Evolutionary conservation across 2,797 vertebrate genomes (phyloP).

Genomic region (Spinus olivaceus): DNA sequence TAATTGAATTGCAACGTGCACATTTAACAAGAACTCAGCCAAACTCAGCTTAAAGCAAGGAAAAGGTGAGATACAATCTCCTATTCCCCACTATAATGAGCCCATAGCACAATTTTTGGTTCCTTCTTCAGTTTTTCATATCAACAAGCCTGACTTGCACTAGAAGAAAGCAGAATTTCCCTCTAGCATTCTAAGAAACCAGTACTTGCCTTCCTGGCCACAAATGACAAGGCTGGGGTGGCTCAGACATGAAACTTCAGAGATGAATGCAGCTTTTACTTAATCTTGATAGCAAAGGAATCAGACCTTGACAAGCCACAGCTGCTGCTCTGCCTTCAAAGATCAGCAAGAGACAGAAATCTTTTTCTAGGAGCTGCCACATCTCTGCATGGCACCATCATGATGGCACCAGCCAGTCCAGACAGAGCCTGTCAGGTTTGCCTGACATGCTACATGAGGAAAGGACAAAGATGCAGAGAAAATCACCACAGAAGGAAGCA

Average conservation of each 20-base stretch:
- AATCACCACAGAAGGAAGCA: neutral
- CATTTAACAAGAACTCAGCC: neutral
- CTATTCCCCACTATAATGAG: neutral
- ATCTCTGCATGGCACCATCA: neutral
- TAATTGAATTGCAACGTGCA: neutral
- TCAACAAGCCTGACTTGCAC: neutral
- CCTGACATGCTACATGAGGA: neutral
- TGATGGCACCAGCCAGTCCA: neutral
- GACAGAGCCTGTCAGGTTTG: neutral
- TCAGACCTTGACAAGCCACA: neutral
- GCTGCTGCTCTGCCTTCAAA: neutral
- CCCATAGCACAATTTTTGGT: neutral
- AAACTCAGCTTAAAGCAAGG: neutral
- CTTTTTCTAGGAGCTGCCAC: neutral
- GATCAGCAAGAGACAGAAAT: neutral
- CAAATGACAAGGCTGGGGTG: neutral
- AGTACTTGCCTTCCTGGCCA: neutral
- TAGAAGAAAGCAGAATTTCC: slow-evolving; percentile 24
- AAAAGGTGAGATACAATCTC: neutral
- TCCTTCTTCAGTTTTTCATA: neutral
- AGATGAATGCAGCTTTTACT: neutral
- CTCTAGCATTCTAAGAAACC: slow-evolving; percentile 28
- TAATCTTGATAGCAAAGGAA: neutral
- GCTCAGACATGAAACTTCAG: neutral
- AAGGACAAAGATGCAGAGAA: neutral